Evolutionary conservation across 2,113 vertebrate species (phyloP).

Genomic region (Melanocharis versteri): DNA sequence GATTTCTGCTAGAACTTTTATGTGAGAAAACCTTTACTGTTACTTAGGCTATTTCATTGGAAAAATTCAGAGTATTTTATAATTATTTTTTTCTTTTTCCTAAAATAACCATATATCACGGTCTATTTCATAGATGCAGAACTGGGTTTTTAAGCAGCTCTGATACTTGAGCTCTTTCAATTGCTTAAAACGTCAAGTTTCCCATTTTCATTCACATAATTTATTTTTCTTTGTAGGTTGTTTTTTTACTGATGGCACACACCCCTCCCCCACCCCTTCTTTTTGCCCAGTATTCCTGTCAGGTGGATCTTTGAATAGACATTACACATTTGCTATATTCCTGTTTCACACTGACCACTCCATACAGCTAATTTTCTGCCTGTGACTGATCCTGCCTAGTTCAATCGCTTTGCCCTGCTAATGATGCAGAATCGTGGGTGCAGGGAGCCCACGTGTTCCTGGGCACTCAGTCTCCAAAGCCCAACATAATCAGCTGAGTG

Average conservation of each 20-base stretch:
- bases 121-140: neutral
- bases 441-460: fast-evolving
- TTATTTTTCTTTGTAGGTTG: neutral
- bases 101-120: fast-evolving
- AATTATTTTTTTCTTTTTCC: fast-evolving
- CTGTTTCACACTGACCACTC: neutral
- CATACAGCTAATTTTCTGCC: neutral
- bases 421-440: fast-evolving
- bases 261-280: fast-evolving
- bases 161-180: neutral
- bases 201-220: neutral
- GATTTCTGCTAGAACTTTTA: neutral
- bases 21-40: neutral
- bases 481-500: neutral
- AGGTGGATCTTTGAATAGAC: neutral
- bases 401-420: neutral
- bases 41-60: neutral
- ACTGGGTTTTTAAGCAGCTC: neutral
- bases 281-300: neutral
- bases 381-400: neutral
- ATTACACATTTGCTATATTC: fast-evolving
- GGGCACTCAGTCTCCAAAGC: neutral
- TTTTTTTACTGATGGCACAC: neutral
- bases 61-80: neutral
- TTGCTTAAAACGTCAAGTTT: neutral